phyloP scores from a whole-genome alignment of 2,888 invertebrate genomes.

The Machimus rusticus region DNA sequence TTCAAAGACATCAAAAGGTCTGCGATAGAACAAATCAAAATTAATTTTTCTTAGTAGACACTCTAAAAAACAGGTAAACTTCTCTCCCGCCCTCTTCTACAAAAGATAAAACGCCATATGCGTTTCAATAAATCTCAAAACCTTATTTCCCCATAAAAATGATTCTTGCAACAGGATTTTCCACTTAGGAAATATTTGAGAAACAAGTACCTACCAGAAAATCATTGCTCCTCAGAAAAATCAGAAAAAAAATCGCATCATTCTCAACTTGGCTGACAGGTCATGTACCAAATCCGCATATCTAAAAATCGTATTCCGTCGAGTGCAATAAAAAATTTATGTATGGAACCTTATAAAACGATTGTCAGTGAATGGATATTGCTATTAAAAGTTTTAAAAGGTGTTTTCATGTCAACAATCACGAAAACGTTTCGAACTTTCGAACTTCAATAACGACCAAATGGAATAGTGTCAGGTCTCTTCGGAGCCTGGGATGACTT shows the following conservation, averaged over 20 bases:
- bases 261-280: neutral
- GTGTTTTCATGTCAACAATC: constrained; percentile 24
- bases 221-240: neutral
- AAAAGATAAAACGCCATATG: neutral
- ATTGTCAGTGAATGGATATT: constrained; percentile 26
- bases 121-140: neutral
- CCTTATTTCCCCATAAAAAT: neutral
- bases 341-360: constrained; percentile 13
- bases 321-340: constrained; percentile 35
- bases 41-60: neutral
- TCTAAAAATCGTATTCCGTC: neutral
- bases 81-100: neutral
- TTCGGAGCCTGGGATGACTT: neutral
- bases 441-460: neutral
- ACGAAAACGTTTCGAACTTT: constrained; percentile 10
- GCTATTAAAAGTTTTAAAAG: constrained; percentile 38
- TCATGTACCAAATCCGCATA: neutral
- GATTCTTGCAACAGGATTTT: constrained; percentile 19
- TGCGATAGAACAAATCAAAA: neutral
- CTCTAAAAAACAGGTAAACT: neutral
- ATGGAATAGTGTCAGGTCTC: neutral
- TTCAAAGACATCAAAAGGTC: neutral
- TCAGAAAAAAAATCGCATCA: neutral
- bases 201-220: neutral
- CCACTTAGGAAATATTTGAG: neutral